phyloP scores from a whole-genome alignment of 2,113 vertebrate genomes.

The Tapirus terrestris region DNA sequence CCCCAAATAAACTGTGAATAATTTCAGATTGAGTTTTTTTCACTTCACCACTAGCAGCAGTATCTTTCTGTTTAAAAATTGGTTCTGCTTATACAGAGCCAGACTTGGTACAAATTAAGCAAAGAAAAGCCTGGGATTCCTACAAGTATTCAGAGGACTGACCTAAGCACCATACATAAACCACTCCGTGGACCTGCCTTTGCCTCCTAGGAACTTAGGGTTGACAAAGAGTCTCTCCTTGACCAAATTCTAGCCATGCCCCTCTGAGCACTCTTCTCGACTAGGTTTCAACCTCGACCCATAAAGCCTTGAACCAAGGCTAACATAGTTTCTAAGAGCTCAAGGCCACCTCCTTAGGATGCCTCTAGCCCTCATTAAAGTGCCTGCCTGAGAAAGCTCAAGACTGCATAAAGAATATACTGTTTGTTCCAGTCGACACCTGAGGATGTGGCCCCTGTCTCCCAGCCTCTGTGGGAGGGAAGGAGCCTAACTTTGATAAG shows the following conservation, averaged over 20 bases:
- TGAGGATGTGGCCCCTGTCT: background rate
- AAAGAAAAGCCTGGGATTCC: background rate
- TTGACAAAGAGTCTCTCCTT: background rate
- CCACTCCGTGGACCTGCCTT: background rate
- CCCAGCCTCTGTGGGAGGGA: background rate
- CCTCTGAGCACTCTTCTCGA: background rate
- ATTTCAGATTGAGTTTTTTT: background rate
- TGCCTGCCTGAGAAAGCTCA: background rate
- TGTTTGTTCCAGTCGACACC: background rate
- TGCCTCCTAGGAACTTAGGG: background rate
- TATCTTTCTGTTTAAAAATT: background rate
- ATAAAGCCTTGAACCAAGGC: background rate
- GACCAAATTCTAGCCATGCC: background rate
- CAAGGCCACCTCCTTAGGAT: background rate
- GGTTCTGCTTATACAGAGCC: background rate
- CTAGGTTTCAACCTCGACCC: background rate
- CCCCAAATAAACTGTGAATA: background rate
- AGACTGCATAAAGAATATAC: background rate
- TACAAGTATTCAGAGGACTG: background rate
- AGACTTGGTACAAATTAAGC: background rate
- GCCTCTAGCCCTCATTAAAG: background rate
- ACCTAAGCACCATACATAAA: background rate
- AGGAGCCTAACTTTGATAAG: background rate
- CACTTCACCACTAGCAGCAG: background rate
- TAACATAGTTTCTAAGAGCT: background rate